Base-by-base conservation (phyloP, 2,113 vertebrate genomes). In the Gracilinanus agilis region DNA sequence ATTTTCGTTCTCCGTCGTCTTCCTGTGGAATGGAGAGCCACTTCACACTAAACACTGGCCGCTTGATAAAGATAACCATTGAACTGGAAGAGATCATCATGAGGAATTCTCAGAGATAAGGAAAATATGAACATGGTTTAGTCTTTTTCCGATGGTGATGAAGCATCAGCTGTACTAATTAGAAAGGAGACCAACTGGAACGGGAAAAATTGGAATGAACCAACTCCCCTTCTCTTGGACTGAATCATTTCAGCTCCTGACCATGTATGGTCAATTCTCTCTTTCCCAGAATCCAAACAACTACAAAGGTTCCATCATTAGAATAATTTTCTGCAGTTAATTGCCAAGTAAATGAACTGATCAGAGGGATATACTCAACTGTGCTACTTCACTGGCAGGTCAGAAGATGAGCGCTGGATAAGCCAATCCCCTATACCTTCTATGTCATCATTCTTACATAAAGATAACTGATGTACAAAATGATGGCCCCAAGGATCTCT, bases 1-100 rank as follows among this genome's bases (percentile, higher is more conserved):
- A 98, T 96, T 95, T 95, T 55, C 95, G 1, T n/a, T 96, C 96
- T 98, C 96, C 88, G 90, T 98, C 96, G 94, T 96, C 97, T 96
- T 95, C 96, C 95, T 95, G 91, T 11, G 90, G 95, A 83, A 94
- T 93, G 94, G 90, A 95, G 95, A 96, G 90, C 93, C 93, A 97
- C 97, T 97, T 98, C 96, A 61, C 34, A 96, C 91, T 88, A 88
- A 95, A 2, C 90, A 21, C 53, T 12, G 53, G 97, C 96, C 96
- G 95, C 90, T 54, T 91, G 49, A 1, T 40, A 95, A 97, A 96
- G 95, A 96, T 67, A 96, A 91, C 53, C 93, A 97, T 29, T 96
- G 98, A 97, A 83, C 53, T 53, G 93, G 97, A 96, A 94, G 90
- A 97, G 92, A 97, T 97, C 96, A 44, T 89, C 53, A 56, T 54